Evolutionary conservation across 2,113 vertebrate species (phyloP), one percentile per base, ranked within the genome.

Genomic region (Caretta caretta): DNA sequence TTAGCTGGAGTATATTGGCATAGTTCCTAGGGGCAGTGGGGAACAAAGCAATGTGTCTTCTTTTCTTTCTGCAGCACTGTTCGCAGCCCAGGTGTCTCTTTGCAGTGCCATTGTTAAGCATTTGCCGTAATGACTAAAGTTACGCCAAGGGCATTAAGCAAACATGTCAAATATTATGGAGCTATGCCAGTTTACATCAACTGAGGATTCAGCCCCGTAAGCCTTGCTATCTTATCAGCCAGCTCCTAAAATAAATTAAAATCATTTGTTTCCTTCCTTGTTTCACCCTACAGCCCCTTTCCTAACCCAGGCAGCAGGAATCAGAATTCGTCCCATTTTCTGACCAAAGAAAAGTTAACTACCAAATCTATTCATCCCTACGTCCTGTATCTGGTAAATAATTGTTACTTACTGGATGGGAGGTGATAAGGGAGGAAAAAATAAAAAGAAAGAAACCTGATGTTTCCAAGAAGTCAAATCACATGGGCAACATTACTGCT

Each of bases 281-380:
- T 90, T 93, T 91, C 25, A 86, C 8, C 50, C 49, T 81, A 5
- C 31, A 86, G 4, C 5, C 83, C 51, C 50, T 2, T 11, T 29
- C 72, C 59, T 1, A 4, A 84, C 50, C 9, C 89, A 48, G 84
- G n/a, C 90, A 86, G 80, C 89, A 92, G 80, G 79, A 94, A 93
- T 96, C 89, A 94, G 59, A 93, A 84, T 4, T 0, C 90, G 93
- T 96, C 94, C 29, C 82, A 17, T 29, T 92, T 59, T 84, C 91
- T 27, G 35, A 92, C 93, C 92, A 62, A 2, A 59, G 89, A 84
- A n/a, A 92, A 95, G 14, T 93, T 93, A 95, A 87, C 38, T 90
- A 96, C 94, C 54, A 22, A 76, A 85, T 86, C 6, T 88, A 54
- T 96, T 97, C 95, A 90, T 12, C 91, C 82, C 54, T 79, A 38